These are phyloP conservation scores for Myripristis jacobus DNA, from an alignment of 2,797 vertebrate genomes.

Conservation along the genomic window DNA sequence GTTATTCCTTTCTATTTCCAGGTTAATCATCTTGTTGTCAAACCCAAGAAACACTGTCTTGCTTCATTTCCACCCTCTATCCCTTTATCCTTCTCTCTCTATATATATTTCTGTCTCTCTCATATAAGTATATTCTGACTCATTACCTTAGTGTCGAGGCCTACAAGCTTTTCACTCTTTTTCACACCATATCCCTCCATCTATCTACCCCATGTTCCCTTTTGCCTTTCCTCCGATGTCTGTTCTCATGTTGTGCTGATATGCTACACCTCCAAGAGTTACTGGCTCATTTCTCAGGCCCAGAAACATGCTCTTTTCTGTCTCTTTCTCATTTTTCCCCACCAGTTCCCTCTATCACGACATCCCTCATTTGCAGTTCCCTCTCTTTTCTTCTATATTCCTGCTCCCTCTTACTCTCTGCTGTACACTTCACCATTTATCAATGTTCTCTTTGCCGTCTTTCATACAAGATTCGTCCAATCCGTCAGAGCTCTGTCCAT, in stretches of 20 bases:
- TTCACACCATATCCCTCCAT: not conserved
- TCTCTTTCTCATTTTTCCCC: not conserved
- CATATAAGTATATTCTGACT: too few relatives aligned
- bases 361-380: not conserved
- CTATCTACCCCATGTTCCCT: not conserved
- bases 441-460: too few relatives aligned
- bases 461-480: not conserved
- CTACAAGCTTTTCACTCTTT: not conserved
- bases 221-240: not conserved
- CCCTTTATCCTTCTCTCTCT: too few relatives aligned
- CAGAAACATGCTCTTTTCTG: not conserved
- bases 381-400: not conserved
- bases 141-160: not conserved
- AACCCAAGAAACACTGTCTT: conserved; percentile 2
- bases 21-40: conserved; percentile 12
- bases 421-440: too few relatives aligned
- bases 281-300: not conserved
- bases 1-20: not conserved
- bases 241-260: not conserved
- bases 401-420: conserved; percentile 1
- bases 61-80: not conserved
- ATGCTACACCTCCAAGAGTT: not conserved
- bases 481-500: not conserved
- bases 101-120: not conserved
- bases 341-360: too few relatives aligned